phyloP scores from a whole-genome alignment of 2,888 invertebrate genomes.

The Rhynchonema sp. region DNA sequence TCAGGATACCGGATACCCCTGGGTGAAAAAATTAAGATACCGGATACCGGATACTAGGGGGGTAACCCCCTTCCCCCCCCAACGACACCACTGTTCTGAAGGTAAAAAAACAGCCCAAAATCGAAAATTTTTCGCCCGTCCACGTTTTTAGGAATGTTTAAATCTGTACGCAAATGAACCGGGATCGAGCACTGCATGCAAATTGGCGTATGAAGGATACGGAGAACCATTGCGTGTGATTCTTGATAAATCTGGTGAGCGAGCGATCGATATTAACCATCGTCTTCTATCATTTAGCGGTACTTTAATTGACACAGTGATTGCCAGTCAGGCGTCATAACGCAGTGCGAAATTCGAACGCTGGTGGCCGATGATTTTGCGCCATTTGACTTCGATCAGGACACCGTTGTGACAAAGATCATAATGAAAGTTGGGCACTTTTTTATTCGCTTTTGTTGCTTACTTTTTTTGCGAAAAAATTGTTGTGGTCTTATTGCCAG shows the following conservation, averaged over 20 bases:
- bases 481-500: too few relatives aligned
- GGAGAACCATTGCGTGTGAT: conserved; percentile 24
- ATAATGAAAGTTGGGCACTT: conserved; percentile 31
- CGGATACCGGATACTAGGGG: too few relatives aligned
- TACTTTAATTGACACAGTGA: neutral
- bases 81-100: too few relatives aligned
- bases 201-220: conserved; percentile 58
- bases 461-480: too few relatives aligned
- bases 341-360: conserved; percentile 63
- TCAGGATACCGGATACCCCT: too few relatives aligned
- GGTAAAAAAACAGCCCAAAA: too few relatives aligned
- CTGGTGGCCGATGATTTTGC: conserved; percentile 49
- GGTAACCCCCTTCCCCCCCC: too few relatives aligned
- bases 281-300: too few relatives aligned
- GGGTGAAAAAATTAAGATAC: too few relatives aligned
- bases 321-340: conserved; percentile 47
- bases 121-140: too few relatives aligned
- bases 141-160: conserved; percentile 57
- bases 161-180: conserved; percentile 53
- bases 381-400: conserved; percentile 45
- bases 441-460: conserved; percentile 32
- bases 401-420: conserved; percentile 34
- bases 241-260: neutral
- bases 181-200: conserved; percentile 39
- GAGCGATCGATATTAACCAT: neutral